Percentiles rank a stretch among this genome's conserved stretches.
Conservation (phyloP, 2,797 vertebrate species). For the Podarcis siculus region DNA sequence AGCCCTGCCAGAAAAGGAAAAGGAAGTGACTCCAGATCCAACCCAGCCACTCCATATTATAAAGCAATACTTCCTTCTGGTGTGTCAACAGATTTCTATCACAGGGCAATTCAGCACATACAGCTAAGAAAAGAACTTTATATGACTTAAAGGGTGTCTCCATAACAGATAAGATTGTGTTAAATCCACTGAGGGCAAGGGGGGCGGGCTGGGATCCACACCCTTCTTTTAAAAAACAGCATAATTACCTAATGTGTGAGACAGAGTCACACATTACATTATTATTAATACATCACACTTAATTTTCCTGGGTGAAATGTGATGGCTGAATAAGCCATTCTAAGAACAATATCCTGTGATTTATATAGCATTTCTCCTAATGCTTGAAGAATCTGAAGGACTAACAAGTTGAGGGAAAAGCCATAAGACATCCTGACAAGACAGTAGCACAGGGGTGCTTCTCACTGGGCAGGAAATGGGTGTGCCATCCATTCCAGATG, state of each 20-base stretch:
- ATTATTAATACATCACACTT: not conserved
- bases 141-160: not conserved
- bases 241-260: not conserved
- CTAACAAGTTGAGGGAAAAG: not conserved
- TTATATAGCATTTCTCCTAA: too few relatives aligned
- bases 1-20: not conserved
- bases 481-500: too few relatives aligned
- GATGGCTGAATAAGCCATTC: not conserved
- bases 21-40: too few relatives aligned
- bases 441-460: too few relatives aligned
- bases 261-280: not conserved
- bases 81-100: not conserved
- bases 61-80: not conserved
- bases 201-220: not conserved
- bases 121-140: not conserved
- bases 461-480: too few relatives aligned
- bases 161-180: not conserved
- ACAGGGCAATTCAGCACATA: not conserved
- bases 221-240: not conserved
- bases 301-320: not conserved
- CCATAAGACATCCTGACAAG: not conserved
- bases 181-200: not conserved
- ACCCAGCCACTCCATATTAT: too few relatives aligned
- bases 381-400: not conserved
- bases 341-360: not conserved